phyloP scores from a whole-genome alignment of 2,888 invertebrate genomes.

The Pterostichus niger region DNA sequence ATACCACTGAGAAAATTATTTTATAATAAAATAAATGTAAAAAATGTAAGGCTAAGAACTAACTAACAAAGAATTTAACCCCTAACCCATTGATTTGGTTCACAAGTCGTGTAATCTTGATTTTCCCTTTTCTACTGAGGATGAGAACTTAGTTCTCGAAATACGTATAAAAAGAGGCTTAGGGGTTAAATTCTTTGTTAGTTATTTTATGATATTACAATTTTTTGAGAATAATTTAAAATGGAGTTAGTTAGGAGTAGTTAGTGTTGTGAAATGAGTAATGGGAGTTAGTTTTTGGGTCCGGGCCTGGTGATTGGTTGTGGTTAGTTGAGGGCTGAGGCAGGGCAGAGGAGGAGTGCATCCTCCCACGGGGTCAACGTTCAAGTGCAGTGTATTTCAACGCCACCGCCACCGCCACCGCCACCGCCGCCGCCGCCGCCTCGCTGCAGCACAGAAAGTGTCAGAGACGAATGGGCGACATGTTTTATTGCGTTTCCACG shows the following conservation, averaged over 20 bases:
- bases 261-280: background rate
- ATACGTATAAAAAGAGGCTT: too few relatives aligned
- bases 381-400: slow-evolving; percentile 36
- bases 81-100: too few relatives aligned
- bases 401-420: slow-evolving; percentile 17
- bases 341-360: background rate
- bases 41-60: too few relatives aligned
- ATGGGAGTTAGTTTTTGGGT: background rate
- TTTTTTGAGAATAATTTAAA: background rate
- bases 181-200: too few relatives aligned
- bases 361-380: slow-evolving; percentile 48
- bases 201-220: background rate
- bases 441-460: slow-evolving; percentile 29
- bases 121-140: too few relatives aligned
- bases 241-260: background rate
- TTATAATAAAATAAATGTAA: too few relatives aligned
- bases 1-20: too few relatives aligned
- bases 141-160: too few relatives aligned
- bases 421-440: slow-evolving; percentile 15
- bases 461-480: slow-evolving; percentile 57
- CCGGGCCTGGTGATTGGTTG: slow-evolving; percentile 23
- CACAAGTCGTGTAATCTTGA: too few relatives aligned
- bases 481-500: slow-evolving; percentile 52
- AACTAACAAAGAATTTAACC: too few relatives aligned
- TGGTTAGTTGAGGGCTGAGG: slow-evolving; percentile 8